Percentiles rank a stretch among this genome's conserved stretches.
These are phyloP conservation scores for Brachionus asplanchnoidis DNA, from an alignment of 1,140 invertebrate species.

Conservation along the genomic window DNA sequence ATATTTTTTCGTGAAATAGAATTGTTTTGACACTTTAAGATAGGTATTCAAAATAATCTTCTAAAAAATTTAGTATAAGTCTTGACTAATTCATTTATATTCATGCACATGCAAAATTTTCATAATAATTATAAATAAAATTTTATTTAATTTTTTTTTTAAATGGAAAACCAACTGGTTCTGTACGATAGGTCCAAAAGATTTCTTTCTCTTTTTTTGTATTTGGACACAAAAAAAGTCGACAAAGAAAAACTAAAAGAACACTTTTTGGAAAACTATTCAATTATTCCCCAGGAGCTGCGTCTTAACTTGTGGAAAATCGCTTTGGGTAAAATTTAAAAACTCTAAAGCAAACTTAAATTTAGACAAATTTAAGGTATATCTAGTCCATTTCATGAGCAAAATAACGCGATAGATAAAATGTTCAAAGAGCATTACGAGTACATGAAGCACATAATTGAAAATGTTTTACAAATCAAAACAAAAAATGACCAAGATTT, in stretches of 20 bases:
- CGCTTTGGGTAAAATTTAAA: neutral
- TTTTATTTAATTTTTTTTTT: neutral
- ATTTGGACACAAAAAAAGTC: neutral
- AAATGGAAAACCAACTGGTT: neutral
- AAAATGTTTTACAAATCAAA: neutral
- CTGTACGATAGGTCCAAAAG: neutral
- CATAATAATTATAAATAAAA: neutral
- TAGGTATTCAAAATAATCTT: neutral
- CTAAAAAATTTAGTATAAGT: neutral
- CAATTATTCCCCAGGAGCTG: conserved; percentile 28
- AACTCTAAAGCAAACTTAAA: neutral
- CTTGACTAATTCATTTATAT: neutral
- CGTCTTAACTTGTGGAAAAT: conserved; percentile 36
- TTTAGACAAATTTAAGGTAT: neutral
- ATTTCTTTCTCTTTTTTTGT: neutral
- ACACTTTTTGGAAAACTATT: conserved; percentile 30
- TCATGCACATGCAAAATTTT: neutral
- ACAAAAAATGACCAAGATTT: neutral
- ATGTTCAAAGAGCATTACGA: neutral
- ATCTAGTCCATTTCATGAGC: conserved; percentile 14
- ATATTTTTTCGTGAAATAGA: neutral
- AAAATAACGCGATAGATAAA: neutral
- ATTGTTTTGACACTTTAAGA: neutral
- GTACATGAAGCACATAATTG: neutral
- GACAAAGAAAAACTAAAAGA: conserved; percentile 25